phyloP scores from a whole-genome alignment of 2,797 vertebrate species.

The Heliangelus exortis region DNA sequence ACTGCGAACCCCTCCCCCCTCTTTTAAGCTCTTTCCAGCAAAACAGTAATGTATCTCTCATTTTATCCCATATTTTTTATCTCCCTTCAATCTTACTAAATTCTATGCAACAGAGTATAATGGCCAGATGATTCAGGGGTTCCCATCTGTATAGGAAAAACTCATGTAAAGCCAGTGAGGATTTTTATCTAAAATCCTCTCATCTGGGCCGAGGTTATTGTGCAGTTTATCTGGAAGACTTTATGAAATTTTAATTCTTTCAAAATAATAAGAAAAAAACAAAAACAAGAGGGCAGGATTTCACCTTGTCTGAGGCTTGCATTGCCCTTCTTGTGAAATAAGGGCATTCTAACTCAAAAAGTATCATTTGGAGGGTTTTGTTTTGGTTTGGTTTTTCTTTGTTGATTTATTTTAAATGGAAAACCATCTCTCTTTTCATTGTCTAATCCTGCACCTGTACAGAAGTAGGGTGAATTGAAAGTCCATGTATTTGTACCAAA shows the following conservation, averaged over 20 bases:
- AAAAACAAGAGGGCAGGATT: not conserved
- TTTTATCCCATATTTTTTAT: slow-evolving; percentile 19
- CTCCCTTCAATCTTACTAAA: slow-evolving; percentile 24
- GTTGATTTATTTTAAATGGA: not conserved
- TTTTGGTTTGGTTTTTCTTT: not conserved
- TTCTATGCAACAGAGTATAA: not conserved
- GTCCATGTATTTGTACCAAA: not conserved
- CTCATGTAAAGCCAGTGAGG: not conserved
- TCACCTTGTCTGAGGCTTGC: not conserved
- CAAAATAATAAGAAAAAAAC: not conserved
- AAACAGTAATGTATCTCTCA: not conserved
- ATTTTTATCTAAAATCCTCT: slow-evolving; percentile 40
- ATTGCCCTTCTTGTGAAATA: not conserved
- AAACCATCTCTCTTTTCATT: not conserved
- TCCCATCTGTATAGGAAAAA: slow-evolving; percentile 16
- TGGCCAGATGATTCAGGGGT: not conserved
- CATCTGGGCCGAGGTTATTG: slow-evolving; percentile 3
- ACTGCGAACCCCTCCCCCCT: not conserved
- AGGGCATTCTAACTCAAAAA: not conserved
- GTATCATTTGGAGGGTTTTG: accelerated
- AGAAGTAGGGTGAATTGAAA: not conserved
- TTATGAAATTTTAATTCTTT: not conserved
- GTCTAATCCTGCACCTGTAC: not conserved
- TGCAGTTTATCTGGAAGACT: not conserved
- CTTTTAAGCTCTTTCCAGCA: not conserved